Evolutionary conservation across 1,140 invertebrate genomes (phyloP), one percentile per base, ranked within the genome.

Genomic region (Temnothorax nylanderi): DNA sequence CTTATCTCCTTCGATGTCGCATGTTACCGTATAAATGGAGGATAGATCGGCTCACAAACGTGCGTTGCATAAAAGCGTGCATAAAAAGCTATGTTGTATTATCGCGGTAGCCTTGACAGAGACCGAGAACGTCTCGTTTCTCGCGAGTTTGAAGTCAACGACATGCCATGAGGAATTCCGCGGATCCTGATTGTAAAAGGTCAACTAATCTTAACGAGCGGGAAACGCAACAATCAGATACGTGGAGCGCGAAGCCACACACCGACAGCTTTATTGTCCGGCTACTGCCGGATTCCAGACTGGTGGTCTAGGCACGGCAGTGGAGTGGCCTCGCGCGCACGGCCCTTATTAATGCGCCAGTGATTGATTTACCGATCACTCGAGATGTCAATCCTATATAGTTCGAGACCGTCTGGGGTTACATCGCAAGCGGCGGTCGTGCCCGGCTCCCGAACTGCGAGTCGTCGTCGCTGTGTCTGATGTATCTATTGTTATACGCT

Each of bases 401-500:
- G 37, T 54, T 47, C 54, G 67, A 7, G 54, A 54, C 51, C 64
- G 58, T 58, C 26, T 37, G 34, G 26, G 21, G 41, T n/a, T 7
- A 10, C 67, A 49, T 32, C 18, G 54, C 21, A 18, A 21, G 3
- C 47, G 78, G 16, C 51, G 51, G 80, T 21, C 18, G 41, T 21
- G 67, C 16, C 41, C 41, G 37, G 69, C 54, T 82, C 74, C 67
- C 80, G 80, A 51, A 32, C 49, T 51, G 32, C 78, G 18, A 18
- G 47, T 44, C 74, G 69, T 72, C 44, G 44, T 67, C 76, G 18
- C 44, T 54, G 49, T 82, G 80, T 56, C 69, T 60, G 80, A 84
- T 84, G 80, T 84, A 84, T 84, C 80, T 58, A 84, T 84, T 84
- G 80, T 84, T 84, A 37, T 32, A 60, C 8, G 80, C 54, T 84